A percentile compares a stretch with the other conserved stretches of the same genome.
These are phyloP conservation scores for Dryobotodes eremita DNA, from an alignment of 2,888 invertebrate genomes.

Conservation along the genomic window DNA sequence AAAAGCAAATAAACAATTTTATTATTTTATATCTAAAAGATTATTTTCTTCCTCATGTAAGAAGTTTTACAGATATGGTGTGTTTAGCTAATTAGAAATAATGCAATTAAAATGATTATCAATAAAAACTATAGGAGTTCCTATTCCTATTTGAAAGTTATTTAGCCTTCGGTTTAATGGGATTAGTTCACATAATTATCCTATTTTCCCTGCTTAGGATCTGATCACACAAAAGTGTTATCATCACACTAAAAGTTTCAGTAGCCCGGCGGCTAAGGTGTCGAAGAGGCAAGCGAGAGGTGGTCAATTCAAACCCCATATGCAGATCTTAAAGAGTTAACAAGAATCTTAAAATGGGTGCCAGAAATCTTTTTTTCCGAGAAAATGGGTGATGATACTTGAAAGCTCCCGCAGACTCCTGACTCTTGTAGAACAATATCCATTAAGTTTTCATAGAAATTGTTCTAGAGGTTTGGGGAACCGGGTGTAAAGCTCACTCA, in stretches of 20 bases:
- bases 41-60: conserved; percentile 22
- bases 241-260: too few species aligned
- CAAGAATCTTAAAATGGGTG: too few species aligned
- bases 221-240: background rate
- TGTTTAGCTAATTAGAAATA: background rate
- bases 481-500: too few species aligned
- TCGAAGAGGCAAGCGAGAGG: background rate
- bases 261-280: background rate
- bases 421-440: too few species aligned
- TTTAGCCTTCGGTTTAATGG: background rate
- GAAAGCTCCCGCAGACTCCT: too few species aligned
- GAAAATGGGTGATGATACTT: too few species aligned
- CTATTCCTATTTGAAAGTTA: conserved; percentile 6
- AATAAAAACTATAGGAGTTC: background rate
- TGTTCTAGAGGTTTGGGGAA: too few species aligned
- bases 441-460: too few species aligned
- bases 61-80: background rate
- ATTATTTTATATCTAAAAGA: conserved; percentile 1
- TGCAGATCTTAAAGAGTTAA: too few species aligned
- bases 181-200: background rate
- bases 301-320: background rate
- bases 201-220: background rate
- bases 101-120: background rate
- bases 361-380: too few species aligned
- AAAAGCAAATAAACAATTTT: conserved; percentile 39